Percentiles rank a stretch among this genome's conserved stretches.
phyloP scores from a whole-genome alignment of 2,888 invertebrate genomes.

The Nymphalis c-album region DNA sequence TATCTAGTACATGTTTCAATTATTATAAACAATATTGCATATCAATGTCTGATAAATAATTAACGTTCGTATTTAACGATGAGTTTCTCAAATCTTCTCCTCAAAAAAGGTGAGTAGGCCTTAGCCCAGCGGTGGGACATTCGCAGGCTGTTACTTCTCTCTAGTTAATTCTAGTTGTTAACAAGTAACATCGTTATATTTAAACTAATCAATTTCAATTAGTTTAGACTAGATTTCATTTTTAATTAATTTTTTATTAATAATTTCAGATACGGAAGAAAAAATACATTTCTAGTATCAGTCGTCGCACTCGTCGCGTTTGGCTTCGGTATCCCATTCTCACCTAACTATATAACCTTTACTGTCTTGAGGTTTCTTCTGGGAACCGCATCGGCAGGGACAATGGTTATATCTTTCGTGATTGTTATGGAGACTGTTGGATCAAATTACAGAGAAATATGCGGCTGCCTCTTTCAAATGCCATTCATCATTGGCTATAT shows the following conservation, averaged over 20 bases:
- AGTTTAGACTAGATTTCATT: neutral
- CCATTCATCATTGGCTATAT: conserved; percentile 86
- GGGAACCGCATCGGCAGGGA: conserved; percentile 89
- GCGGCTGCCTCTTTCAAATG: conserved; percentile 85
- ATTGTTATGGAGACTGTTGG: conserved; percentile 85
- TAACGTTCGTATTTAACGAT: no score
- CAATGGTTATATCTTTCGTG: conserved; percentile 89
- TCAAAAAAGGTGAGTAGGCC: no score
- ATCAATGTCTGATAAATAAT: no score
- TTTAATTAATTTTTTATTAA: neutral
- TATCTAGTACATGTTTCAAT: no score
- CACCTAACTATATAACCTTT: conserved; percentile 82
- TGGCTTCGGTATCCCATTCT: conserved; percentile 85
- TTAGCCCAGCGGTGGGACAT: no score
- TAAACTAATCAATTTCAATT: no score
- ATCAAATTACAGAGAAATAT: conserved; percentile 71
- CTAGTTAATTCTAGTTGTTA: no score
- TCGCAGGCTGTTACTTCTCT: no score
- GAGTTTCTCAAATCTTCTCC: no score
- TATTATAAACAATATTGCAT: no score
- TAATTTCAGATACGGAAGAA: conserved; percentile 86
- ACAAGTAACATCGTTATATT: no score
- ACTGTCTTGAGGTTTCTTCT: conserved; percentile 84
- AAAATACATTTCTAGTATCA: conserved; percentile 85
- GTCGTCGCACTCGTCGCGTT: conserved; percentile 84